Percentiles rank a stretch among this genome's conserved stretches.
Conservation (phyloP, 2,888 invertebrate genomes). For the Chaitophorus viminalis region DNA sequence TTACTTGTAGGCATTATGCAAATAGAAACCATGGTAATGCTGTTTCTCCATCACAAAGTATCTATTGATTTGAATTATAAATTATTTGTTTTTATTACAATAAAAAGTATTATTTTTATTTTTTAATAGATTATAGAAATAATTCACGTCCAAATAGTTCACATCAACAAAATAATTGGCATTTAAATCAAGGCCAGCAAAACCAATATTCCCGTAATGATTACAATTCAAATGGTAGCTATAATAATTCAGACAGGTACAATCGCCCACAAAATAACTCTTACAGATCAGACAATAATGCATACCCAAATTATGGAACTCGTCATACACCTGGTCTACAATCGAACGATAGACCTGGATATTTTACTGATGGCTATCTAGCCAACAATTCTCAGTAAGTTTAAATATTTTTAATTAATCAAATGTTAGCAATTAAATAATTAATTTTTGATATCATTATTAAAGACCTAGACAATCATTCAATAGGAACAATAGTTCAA, state of each 20-base stretch:
- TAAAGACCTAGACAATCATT: conserved; percentile 24
- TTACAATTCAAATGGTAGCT: conserved; percentile 1
- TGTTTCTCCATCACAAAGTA: conserved; percentile 63
- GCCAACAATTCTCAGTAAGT: conserved; percentile 46
- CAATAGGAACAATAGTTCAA: background rate
- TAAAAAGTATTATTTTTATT: background rate
- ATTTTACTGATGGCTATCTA: conserved; percentile 29
- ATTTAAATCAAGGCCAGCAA: conserved; percentile 26
- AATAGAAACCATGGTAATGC: conserved; percentile 67
- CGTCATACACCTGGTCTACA: conserved; percentile 20
- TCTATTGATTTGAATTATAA: background rate
- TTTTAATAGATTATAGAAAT: conserved; percentile 33
- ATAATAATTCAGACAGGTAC: conserved; percentile 12
- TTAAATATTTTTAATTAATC: background rate
- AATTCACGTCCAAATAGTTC: conserved; percentile 33
- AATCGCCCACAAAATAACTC: conserved; percentile 29
- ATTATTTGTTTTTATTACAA: background rate
- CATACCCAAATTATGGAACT: conserved; percentile 48
- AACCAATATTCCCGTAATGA: conserved; percentile 28
- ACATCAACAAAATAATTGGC: conserved; percentile 41
- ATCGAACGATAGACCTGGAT: conserved; percentile 49
- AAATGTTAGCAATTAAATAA: background rate
- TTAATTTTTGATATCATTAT: background rate
- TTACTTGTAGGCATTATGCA: conserved; percentile 66
- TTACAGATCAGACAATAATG: background rate